Conservation (phyloP, 2,113 vertebrate species). For the Holacanthus passer region DNA sequence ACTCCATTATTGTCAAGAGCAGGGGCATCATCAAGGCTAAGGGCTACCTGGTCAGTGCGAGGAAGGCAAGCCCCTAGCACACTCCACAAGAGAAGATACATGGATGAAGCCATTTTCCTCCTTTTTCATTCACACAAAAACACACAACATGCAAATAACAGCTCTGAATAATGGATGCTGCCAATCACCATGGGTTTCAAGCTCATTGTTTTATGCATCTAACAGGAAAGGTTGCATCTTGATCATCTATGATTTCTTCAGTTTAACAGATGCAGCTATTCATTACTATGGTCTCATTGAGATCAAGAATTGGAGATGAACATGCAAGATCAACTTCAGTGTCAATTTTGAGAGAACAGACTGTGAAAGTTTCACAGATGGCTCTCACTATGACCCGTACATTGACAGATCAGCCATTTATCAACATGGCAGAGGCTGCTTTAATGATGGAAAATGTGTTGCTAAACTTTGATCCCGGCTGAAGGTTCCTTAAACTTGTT, state of each 20-base stretch:
- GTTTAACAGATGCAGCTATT: slow-evolving; percentile 31
- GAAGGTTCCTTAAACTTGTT: slow-evolving; percentile 20
- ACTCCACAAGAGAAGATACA: neutral
- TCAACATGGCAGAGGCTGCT: slow-evolving; percentile 22
- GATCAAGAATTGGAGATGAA: slow-evolving; percentile 3
- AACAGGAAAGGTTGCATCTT: slow-evolving; percentile 18
- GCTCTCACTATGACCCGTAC: slow-evolving; percentile 4
- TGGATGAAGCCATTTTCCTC: slow-evolving; percentile 69
- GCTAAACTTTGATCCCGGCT: slow-evolving; percentile 25
- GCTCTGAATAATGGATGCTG: slow-evolving; percentile 32
- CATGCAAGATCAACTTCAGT: slow-evolving; percentile 1
- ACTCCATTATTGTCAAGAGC: slow-evolving; percentile 97
- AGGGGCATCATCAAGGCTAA: slow-evolving; percentile 98
- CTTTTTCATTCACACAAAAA: slow-evolving; percentile 14
- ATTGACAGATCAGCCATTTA: slow-evolving; percentile 3
- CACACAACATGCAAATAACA: slow-evolving; percentile 30
- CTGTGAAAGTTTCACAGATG: neutral
- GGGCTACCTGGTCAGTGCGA: slow-evolving; percentile 95
- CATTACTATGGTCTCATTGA: slow-evolving; percentile 22
- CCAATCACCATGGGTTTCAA: slow-evolving; percentile 17
- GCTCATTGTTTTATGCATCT: slow-evolving; percentile 46
- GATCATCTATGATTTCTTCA: slow-evolving; percentile 24
- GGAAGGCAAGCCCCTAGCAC: slow-evolving; percentile 83
- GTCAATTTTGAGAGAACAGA: slow-evolving; percentile 9
- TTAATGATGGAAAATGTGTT: slow-evolving; percentile 25